phyloP scores from a whole-genome alignment of 2,888 invertebrate genomes.

The Buathra laborator region DNA sequence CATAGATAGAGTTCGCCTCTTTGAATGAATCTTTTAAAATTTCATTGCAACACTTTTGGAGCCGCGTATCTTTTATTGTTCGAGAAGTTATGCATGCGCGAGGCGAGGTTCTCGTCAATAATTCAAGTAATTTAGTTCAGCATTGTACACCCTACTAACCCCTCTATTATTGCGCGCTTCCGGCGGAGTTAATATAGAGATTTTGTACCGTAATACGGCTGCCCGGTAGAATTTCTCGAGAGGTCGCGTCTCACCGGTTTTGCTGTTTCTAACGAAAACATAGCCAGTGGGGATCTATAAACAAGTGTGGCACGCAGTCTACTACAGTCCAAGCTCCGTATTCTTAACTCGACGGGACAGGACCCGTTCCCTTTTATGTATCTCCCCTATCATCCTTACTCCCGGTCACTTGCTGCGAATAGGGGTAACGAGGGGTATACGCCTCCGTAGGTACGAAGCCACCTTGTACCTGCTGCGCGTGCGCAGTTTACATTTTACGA shows the following conservation, averaged over 20 bases:
- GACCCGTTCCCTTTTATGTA: too few species aligned
- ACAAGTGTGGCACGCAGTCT: background rate
- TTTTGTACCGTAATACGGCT: constrained; percentile 16
- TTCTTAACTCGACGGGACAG: too few species aligned
- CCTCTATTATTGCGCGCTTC: constrained; percentile 36
- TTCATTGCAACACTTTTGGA: constrained; percentile 1
- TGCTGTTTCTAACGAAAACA: constrained; percentile 15
- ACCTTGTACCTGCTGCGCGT: too few species aligned
- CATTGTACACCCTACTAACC: constrained; percentile 14
- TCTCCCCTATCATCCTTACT: too few species aligned
- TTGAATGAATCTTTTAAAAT: background rate
- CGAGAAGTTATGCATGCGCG: constrained; percentile 24
- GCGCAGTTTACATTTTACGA: too few species aligned
- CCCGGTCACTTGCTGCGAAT: too few species aligned
- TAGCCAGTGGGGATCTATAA: constrained; percentile 6
- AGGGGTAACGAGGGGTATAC: too few species aligned
- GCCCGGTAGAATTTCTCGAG: constrained; percentile 26
- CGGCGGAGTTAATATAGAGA: background rate
- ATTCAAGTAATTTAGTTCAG: constrained; percentile 47
- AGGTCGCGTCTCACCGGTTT: constrained; percentile 19
- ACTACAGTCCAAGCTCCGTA: too few species aligned
- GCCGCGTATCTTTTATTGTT: constrained; percentile 4
- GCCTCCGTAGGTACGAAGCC: too few species aligned
- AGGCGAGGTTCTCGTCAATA: constrained; percentile 32
- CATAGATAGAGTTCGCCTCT: too few species aligned